Conservation (phyloP, 2,888 invertebrate species). For the Amphimallon solstitiale region DNA sequence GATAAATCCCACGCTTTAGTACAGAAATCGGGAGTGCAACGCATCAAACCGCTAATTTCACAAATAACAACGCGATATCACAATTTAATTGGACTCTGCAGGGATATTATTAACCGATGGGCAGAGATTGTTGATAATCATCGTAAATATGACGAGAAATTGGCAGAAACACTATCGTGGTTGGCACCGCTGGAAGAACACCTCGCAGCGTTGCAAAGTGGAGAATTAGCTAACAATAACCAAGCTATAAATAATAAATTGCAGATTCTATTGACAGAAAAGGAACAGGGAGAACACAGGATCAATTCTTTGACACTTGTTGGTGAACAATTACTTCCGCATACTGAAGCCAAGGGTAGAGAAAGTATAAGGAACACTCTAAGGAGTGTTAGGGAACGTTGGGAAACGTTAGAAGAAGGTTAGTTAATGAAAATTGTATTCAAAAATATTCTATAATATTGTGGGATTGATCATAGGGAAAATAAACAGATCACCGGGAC, state of each 20-base stretch:
- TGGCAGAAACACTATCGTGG: conserved; percentile 81
- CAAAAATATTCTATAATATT: background rate
- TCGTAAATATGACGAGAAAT: conserved; percentile 78
- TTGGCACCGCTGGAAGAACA: conserved; percentile 79
- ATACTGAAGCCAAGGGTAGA: conserved; percentile 90
- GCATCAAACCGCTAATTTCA: conserved; percentile 85
- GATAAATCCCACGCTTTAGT: conserved; percentile 89
- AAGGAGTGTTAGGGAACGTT: conserved; percentile 81
- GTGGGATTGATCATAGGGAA: no score
- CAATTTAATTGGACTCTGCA: conserved; percentile 80
- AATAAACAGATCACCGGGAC: no score
- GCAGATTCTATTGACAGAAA: conserved; percentile 79
- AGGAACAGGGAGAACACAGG: conserved; percentile 85
- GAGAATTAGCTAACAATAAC: conserved; percentile 67
- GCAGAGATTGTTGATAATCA: conserved; percentile 86
- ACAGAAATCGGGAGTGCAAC: conserved; percentile 84
- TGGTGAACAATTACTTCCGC: conserved; percentile 91
- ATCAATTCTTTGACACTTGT: conserved; percentile 78
- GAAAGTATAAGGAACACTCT: conserved; percentile 89
- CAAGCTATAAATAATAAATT: conserved; percentile 76
- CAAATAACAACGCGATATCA: conserved; percentile 92
- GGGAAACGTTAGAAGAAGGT: conserved; percentile 88
- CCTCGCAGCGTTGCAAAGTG: conserved; percentile 73
- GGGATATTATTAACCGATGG: conserved; percentile 88
- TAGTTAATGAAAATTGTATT: conserved; percentile 17